Conservation (phyloP, 1,140 invertebrate genomes). For the Aphis gossypii region DNA sequence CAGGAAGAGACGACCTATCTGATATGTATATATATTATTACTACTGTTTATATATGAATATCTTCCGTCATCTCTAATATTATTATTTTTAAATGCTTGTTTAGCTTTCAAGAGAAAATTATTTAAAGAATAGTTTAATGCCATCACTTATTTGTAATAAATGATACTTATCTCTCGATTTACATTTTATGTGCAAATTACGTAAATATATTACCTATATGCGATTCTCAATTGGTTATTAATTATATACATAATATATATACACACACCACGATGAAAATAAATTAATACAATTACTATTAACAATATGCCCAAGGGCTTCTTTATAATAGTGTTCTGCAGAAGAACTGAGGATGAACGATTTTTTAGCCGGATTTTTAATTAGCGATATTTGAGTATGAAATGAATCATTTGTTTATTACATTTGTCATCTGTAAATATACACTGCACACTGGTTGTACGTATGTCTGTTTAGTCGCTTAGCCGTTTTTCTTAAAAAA, state of each 20-base stretch:
- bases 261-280: not conserved
- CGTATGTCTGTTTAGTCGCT: not conserved
- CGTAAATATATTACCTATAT: too few relatives aligned
- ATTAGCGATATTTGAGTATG: not conserved
- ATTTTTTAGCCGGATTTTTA: not conserved
- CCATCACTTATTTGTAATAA: not conserved
- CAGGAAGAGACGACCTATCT: not conserved
- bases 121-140: not conserved
- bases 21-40: not conserved
- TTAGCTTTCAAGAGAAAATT: not conserved
- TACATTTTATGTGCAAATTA: too few relatives aligned
- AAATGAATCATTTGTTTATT: conserved; percentile 10
- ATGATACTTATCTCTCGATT: not conserved
- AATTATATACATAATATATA: not conserved
- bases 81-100: conserved; percentile 29
- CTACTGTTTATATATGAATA: not conserved
- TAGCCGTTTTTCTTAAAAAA: not conserved
- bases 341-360: not conserved
- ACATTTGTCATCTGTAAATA: not conserved
- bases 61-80: not conserved
- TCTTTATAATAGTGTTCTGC: not conserved
- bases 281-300: not conserved
- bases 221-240: not conserved
- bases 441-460: not conserved
- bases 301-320: not conserved